Evolutionary conservation across 2,888 invertebrate species (phyloP).

Genomic region (Strigamia maritima): DNA sequence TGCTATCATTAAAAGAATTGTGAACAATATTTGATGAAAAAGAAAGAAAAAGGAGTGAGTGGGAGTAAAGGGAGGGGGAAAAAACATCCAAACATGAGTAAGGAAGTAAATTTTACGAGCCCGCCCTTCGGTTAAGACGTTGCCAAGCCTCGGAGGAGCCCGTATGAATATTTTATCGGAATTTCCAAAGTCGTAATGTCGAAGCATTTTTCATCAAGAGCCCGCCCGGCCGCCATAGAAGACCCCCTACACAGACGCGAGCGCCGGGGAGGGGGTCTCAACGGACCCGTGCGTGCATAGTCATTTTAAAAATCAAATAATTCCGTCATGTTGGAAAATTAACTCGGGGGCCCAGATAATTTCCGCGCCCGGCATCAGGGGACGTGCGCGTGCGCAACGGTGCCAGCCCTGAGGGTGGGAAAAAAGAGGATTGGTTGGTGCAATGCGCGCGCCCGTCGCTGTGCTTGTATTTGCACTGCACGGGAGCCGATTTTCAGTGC

Average conservation of each 20-base stretch:
- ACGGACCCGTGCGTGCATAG: conserved; percentile 35
- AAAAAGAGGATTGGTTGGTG: conserved; percentile 31
- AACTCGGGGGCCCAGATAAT: conserved; percentile 41
- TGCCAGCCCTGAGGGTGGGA: conserved; percentile 21
- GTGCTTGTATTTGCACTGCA: conserved; percentile 14
- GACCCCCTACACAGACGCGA: conserved; percentile 25
- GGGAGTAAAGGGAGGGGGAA: conserved; percentile 3
- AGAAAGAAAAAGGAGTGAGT: conserved; percentile 8
- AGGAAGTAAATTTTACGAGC: conserved; percentile 36
- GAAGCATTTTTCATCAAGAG: conserved; percentile 38
- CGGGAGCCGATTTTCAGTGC: conserved; percentile 27
- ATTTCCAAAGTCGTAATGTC: conserved; percentile 37
- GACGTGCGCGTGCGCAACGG: conserved; percentile 22
- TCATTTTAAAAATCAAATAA: conserved; percentile 40
- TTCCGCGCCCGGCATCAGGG: conserved; percentile 34
- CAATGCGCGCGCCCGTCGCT: conserved; percentile 1
- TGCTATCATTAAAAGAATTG: conserved; percentile 38
- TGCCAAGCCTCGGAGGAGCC: conserved; percentile 31
- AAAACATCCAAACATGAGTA: conserved; percentile 22
- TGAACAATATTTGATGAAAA: conserved; percentile 38
- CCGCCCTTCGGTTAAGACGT: conserved; percentile 36
- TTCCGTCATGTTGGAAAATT: conserved; percentile 40
- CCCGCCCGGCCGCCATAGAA: conserved; percentile 31
- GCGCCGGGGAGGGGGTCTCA: conserved; percentile 27
- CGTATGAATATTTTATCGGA: conserved; percentile 39